Conservation (phyloP, 1,140 invertebrate species). For the Drosophila mauritiana region DNA sequence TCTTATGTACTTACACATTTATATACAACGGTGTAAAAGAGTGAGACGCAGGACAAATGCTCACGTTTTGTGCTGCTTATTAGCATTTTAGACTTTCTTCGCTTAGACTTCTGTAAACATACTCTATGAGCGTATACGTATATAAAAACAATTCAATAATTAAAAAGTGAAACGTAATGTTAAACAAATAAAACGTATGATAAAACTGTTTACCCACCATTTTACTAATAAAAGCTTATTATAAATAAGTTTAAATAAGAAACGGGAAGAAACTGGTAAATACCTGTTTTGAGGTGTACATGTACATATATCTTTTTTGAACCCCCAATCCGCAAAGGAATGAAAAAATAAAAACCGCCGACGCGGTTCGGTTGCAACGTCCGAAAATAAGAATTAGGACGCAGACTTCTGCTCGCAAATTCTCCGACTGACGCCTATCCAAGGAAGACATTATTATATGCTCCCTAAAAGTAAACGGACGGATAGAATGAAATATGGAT, state of each 20-base stretch:
- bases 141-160: slow-evolving; percentile 6
- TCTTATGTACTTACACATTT: slow-evolving; percentile 73
- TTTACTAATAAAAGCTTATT: background rate
- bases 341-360: slow-evolving; percentile 41
- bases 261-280: no score
- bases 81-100: slow-evolving; percentile 81
- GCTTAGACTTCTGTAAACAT: slow-evolving; percentile 30
- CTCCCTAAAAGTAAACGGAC: slow-evolving; percentile 68
- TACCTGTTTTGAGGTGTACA: slow-evolving; percentile 6
- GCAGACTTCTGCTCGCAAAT: slow-evolving; percentile 5
- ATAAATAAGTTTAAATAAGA: no score
- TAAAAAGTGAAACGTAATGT: no score
- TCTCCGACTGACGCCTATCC: slow-evolving; percentile 37
- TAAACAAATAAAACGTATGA: no score
- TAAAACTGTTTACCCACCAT: background rate
- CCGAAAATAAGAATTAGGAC: no score
- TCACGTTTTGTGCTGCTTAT: slow-evolving; percentile 67
- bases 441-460: slow-evolving; percentile 72
- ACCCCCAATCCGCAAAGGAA: slow-evolving; percentile 1
- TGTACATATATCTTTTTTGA: background rate
- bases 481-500: slow-evolving; percentile 1
- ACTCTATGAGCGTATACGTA: slow-evolving; percentile 10
- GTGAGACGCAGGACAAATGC: slow-evolving; percentile 31
- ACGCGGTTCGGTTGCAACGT: background rate
- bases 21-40: slow-evolving; percentile 27